These are phyloP conservation scores for Odontophorus gujanensis DNA, from an alignment of 2,113 vertebrate species.

Conservation along the genomic window DNA sequence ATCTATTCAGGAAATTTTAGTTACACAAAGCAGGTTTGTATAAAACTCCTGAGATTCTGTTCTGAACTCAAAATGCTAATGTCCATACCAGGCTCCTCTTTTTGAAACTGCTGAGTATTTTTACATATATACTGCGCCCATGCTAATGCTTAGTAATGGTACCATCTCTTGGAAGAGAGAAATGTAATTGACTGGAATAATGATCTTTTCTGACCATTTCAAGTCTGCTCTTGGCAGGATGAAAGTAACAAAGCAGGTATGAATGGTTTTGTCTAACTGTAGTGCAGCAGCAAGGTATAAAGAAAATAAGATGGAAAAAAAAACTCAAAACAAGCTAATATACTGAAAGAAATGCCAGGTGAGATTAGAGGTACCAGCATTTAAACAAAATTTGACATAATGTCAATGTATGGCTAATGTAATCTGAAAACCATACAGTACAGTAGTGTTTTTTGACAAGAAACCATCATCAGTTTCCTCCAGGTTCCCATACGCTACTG, in stretches of 20 bases:
- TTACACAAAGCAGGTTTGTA: not conserved
- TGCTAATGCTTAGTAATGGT: not conserved
- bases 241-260: no score
- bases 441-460: not conserved
- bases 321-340: not conserved
- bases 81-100: not conserved
- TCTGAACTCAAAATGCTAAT: not conserved
- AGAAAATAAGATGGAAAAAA: not conserved
- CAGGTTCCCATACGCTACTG: accelerated
- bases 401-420: not conserved
- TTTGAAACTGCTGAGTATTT: not conserved
- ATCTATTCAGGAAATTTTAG: not conserved
- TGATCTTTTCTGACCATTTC: no score
- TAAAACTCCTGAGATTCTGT: not conserved
- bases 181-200: no score
- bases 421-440: not conserved
- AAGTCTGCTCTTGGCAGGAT: no score
- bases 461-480: not conserved
- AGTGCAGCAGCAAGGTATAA: not conserved
- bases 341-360: not conserved
- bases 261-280: not conserved
- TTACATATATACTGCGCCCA: not conserved
- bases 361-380: not conserved
- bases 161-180: not conserved
- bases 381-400: not conserved